Percentiles rank a stretch among this genome's conserved stretches.
Evolutionary conservation across 2,113 vertebrate genomes (phyloP).

Genomic region (Larimichthys crocea): DNA sequence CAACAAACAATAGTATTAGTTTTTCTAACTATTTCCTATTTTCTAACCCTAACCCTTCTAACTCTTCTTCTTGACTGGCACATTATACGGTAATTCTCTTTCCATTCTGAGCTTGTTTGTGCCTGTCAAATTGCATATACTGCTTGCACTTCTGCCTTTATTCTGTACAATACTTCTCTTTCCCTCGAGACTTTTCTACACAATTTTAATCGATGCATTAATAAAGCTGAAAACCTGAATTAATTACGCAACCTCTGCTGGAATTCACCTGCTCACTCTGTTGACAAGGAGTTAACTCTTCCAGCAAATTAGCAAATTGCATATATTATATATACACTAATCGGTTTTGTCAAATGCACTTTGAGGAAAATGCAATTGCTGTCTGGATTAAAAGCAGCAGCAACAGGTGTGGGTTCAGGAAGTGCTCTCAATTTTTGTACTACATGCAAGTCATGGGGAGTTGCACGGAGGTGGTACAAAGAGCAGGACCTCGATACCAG

Average conservation of each 20-base stretch:
- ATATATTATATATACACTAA: neutral
- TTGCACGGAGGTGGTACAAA: neutral
- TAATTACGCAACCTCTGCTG: neutral
- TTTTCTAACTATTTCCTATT: slow-evolving; percentile 26
- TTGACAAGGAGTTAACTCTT: neutral
- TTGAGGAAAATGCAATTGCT: neutral
- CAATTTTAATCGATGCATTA: neutral
- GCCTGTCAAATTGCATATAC: neutral
- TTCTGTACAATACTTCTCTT: neutral
- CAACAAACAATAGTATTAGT: slow-evolving; percentile 30
- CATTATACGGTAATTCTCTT: neutral
- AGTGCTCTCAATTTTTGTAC: neutral
- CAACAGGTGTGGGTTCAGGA: neutral
- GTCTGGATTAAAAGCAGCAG: neutral
- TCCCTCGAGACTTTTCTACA: neutral
- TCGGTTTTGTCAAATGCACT: neutral
- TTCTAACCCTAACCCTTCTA: neutral
- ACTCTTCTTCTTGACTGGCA: neutral
- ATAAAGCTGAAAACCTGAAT: neutral
- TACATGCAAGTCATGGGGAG: neutral
- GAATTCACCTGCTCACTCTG: neutral
- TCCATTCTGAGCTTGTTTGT: neutral
- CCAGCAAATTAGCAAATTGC: neutral
- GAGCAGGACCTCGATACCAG: neutral
- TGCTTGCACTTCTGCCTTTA: neutral